Conservation (phyloP, 2,113 vertebrate genomes). For the Sisor rabdophorus region DNA sequence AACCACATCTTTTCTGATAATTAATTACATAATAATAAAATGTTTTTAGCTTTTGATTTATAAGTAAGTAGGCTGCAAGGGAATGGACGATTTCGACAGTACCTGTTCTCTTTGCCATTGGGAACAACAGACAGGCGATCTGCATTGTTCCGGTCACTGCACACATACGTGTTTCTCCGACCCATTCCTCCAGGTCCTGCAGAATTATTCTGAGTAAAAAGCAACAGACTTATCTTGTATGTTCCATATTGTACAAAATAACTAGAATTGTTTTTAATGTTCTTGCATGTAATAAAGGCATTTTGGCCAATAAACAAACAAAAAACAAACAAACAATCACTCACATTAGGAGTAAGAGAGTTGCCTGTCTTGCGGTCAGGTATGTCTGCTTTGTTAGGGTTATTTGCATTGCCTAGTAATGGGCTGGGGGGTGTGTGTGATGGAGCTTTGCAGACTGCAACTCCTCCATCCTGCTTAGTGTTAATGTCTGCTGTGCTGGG, state of each 20-base stretch:
- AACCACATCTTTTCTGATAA: too few species aligned
- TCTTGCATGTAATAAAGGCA: not conserved
- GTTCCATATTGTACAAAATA: conserved; percentile 15
- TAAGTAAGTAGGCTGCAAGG: not conserved
- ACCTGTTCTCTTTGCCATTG: conserved; percentile 89
- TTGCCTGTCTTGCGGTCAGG: conserved; percentile 90
- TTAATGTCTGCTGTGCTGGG: conserved; percentile 82
- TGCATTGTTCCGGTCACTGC: conserved; percentile 85
- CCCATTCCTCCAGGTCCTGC: conserved; percentile 86
- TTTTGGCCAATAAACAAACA: not conserved
- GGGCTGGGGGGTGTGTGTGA: conserved; percentile 83
- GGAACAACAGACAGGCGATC: conserved; percentile 93
- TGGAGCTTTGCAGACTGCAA: conserved; percentile 78
- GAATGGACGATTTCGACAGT: not conserved
- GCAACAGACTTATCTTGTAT: not conserved
- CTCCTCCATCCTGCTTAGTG: conserved; percentile 80
- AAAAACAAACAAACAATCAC: conserved; percentile 50
- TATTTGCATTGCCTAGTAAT: conserved; percentile 90
- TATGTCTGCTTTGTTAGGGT: conserved; percentile 97
- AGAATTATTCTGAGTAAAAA: conserved; percentile 75
- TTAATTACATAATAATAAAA: too few species aligned
- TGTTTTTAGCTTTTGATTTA: too few species aligned
- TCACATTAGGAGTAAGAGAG: conserved; percentile 82
- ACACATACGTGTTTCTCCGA: conserved; percentile 93
- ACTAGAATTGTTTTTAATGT: not conserved